phyloP scores from a whole-genome alignment of 2,797 vertebrate species.

The Scomberomorus guttatus region DNA sequence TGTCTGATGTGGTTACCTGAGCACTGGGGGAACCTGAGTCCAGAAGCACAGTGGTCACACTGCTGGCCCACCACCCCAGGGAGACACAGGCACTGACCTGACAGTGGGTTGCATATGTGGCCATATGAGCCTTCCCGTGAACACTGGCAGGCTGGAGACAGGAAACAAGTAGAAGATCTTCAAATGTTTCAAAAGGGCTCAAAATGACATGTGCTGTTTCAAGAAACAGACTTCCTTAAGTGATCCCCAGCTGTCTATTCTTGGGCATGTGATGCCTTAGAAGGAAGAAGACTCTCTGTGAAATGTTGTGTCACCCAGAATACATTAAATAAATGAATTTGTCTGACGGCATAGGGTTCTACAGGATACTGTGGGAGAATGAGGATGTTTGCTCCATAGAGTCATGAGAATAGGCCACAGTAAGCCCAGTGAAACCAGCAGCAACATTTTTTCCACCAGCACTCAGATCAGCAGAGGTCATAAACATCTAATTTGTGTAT shows the following conservation, averaged over 20 bases:
- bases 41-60: conserved; percentile 88
- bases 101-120: conserved; percentile 77
- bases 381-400: conserved; percentile 34
- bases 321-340: conserved; percentile 34
- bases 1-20: conserved; percentile 77
- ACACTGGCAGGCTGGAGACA: conserved; percentile 88
- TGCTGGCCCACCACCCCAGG: conserved; percentile 83
- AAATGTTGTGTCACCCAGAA: conserved; percentile 27
- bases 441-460: conserved; percentile 44
- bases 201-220: conserved; percentile 11
- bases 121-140: conserved; percentile 85
- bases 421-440: conserved; percentile 43
- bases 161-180: conserved; percentile 19
- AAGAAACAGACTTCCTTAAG: conserved; percentile 17
- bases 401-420: conserved; percentile 70
- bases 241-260: conserved; percentile 56
- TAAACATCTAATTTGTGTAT: conserved; percentile 24
- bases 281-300: conserved; percentile 49
- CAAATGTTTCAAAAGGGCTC: background rate
- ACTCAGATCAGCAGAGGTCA: conserved; percentile 22
- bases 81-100: conserved; percentile 89
- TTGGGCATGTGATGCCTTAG: conserved; percentile 46
- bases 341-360: conserved; percentile 30
- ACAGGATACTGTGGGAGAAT: conserved; percentile 59
- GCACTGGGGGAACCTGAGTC: conserved; percentile 87